These are phyloP conservation scores for Vireo altiloquus DNA, from an alignment of 2,113 vertebrate species.

Conservation along the genomic window DNA sequence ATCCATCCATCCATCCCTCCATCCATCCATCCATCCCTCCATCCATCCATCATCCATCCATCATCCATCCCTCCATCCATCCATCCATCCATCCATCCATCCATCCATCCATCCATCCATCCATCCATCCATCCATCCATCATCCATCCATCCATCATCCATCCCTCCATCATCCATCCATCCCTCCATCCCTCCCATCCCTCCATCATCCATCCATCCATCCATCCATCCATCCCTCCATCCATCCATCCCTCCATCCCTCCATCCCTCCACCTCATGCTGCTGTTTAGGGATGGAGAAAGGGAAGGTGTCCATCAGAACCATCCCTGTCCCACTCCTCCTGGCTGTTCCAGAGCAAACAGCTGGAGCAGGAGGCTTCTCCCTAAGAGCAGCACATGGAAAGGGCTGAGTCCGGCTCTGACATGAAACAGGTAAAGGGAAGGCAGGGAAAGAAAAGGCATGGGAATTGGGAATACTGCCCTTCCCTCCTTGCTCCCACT, in stretches of 20 bases:
- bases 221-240: not conserved
- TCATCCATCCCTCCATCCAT: not conserved
- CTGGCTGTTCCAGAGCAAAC: not conserved
- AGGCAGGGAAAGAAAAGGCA: not conserved
- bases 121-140: not conserved
- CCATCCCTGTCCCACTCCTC: not conserved
- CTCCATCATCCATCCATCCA: not conserved
- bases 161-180: not conserved
- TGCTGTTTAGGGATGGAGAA: not conserved
- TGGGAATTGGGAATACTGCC: not conserved
- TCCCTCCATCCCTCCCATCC: no score
- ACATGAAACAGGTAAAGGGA: not conserved
- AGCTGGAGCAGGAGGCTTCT: not conserved
- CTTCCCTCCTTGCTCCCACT: not conserved
- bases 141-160: not conserved
- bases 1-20: not conserved
- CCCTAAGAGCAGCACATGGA: accelerated
- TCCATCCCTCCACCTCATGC: not conserved
- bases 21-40: not conserved
- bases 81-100: not conserved
- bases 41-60: not conserved
- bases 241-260: not conserved
- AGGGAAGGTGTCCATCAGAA: not conserved
- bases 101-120: not conserved
- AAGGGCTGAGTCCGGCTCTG: accelerated